These are phyloP conservation scores for Metalampra italica DNA, from an alignment of 2,888 invertebrate species.

Conservation along the genomic window DNA sequence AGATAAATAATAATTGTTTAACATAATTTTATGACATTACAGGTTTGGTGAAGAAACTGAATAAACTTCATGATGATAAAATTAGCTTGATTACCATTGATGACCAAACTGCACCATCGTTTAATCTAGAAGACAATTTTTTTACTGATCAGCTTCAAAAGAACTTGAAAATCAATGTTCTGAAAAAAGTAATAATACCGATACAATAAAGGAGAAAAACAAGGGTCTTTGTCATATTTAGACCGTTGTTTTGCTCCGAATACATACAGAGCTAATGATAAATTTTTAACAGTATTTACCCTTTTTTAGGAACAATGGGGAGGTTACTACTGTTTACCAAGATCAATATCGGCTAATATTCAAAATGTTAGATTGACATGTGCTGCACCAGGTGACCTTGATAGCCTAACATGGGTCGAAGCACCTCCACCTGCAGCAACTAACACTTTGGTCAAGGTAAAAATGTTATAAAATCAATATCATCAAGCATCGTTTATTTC, in stretches of 20 bases:
- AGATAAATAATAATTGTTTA: too few species aligned
- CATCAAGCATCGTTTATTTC: too few species aligned
- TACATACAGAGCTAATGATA: too few species aligned
- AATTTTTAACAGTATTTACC: neutral
- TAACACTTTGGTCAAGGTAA: conserved; percentile 37
- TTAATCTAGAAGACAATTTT: conserved; percentile 60
- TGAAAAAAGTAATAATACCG: conserved; percentile 33
- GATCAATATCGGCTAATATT: conserved; percentile 17
- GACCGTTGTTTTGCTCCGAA: too few species aligned
- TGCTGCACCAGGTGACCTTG: conserved; percentile 81
- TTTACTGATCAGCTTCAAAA: conserved; percentile 74
- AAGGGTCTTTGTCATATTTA: too few species aligned
- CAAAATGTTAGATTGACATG: conserved; percentile 81
- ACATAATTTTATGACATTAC: neutral
- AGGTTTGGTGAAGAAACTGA: conserved; percentile 85
- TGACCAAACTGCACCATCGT: conserved; percentile 63
- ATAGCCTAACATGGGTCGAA: conserved; percentile 85
- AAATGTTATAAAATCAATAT: neutral
- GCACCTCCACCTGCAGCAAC: conserved; percentile 19
- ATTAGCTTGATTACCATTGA: conserved; percentile 67
- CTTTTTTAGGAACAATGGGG: conserved; percentile 52
- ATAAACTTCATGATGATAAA: conserved; percentile 75
- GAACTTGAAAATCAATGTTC: conserved; percentile 83
- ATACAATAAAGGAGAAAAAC: too few species aligned
- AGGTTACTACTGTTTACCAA: conserved; percentile 33